phyloP scores from a whole-genome alignment of 2,888 invertebrate species.

The Scotopteryx bipunctaria region DNA sequence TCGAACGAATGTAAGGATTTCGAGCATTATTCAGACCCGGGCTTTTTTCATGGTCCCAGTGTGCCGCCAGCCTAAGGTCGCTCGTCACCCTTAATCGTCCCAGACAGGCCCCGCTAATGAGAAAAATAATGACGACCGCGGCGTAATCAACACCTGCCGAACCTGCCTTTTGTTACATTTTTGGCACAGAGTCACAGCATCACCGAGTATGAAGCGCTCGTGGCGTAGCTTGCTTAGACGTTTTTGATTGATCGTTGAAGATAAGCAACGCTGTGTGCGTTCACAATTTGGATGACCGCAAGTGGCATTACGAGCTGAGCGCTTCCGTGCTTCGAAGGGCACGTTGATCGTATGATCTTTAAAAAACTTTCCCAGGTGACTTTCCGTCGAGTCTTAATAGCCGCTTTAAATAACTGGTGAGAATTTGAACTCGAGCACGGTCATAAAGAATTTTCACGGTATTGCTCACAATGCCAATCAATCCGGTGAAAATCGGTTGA shows the following conservation, averaged over 20 bases:
- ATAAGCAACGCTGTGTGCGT: too few relatives aligned
- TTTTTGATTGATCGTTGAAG: too few relatives aligned
- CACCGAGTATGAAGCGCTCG: too few relatives aligned
- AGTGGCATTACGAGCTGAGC: too few relatives aligned
- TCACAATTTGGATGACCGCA: too few relatives aligned
- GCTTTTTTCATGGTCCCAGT: too few relatives aligned
- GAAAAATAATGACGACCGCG: constrained; percentile 76
- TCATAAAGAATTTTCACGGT: constrained; percentile 70
- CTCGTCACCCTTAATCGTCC: constrained; percentile 55
- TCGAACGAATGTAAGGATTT: too few relatives aligned
- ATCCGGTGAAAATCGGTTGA: constrained; percentile 46
- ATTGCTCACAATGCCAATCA: constrained; percentile 55
- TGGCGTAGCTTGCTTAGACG: too few relatives aligned
- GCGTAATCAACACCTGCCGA: constrained; percentile 65
- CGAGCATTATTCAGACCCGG: too few relatives aligned
- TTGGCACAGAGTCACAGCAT: not conserved
- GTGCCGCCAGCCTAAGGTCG: constrained; percentile 44
- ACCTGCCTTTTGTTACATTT: constrained; percentile 16
- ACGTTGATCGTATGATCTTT: not conserved
- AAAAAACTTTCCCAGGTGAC: not conserved
- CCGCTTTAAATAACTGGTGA: constrained; percentile 39
- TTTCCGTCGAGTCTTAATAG: constrained; percentile 29
- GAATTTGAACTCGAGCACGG: constrained; percentile 71
- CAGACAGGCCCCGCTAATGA: constrained; percentile 73
- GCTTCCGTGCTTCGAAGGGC: not conserved